Evolutionary conservation across 1,140 invertebrate genomes (phyloP).

Genomic region (Apis cerana): DNA sequence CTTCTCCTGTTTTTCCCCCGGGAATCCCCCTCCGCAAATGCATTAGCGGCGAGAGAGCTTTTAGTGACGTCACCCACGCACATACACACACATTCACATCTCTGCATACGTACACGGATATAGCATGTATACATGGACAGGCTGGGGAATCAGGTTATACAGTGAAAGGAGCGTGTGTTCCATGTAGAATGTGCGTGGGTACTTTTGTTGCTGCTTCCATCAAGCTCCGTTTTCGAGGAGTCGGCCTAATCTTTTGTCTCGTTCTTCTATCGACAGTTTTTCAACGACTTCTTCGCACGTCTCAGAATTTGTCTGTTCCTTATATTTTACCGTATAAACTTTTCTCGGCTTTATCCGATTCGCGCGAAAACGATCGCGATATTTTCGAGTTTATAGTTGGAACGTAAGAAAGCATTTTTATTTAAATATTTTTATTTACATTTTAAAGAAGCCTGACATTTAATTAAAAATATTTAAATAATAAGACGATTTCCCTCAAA

Average conservation of each 20-base stretch:
- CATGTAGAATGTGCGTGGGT: slow-evolving; percentile 57
- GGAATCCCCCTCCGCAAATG: slow-evolving; percentile 77
- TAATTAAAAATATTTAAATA: too few relatives aligned
- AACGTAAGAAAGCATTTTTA: neutral
- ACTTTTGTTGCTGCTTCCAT: slow-evolving; percentile 65
- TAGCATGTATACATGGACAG: slow-evolving; percentile 2
- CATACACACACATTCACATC: slow-evolving; percentile 21
- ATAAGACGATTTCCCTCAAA: too few relatives aligned
- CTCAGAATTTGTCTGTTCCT: slow-evolving; percentile 43
- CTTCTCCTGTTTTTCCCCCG: slow-evolving; percentile 64
- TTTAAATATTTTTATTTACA: too few relatives aligned
- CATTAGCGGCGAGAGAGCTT: slow-evolving; percentile 80
- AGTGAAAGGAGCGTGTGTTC: slow-evolving; percentile 57
- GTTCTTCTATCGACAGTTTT: slow-evolving; percentile 56
- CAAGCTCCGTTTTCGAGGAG: slow-evolving; percentile 60
- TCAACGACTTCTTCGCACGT: slow-evolving; percentile 55
- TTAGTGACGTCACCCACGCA: slow-evolving; percentile 79
- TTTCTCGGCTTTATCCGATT: neutral
- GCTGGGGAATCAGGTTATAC: slow-evolving; percentile 43
- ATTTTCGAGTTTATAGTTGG: slow-evolving; percentile 1
- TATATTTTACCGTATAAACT: slow-evolving; percentile 27
- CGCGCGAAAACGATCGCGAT: neutral
- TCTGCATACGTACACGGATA: neutral
- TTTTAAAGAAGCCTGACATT: too few relatives aligned
- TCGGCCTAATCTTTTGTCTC: slow-evolving; percentile 73